Base-by-base conservation (phyloP, 2,113 vertebrate species). In the Hippocampus mohnikei region DNA sequence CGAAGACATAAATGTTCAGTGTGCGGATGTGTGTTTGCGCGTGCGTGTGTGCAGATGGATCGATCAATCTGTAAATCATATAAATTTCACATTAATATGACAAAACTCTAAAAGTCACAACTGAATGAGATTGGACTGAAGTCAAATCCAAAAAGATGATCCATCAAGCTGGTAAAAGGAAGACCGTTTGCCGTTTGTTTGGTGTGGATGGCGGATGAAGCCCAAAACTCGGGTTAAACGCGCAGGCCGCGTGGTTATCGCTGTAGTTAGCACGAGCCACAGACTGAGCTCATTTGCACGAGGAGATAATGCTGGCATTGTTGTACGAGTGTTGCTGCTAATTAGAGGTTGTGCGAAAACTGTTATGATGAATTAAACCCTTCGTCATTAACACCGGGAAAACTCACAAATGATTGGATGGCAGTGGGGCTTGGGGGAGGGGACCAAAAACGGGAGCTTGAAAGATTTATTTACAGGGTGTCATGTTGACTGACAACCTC, bases 361-460 rank as follows among this genome's bases (percentile, higher is more conserved):
- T 90, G 90, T 90, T 92, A 91, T 90, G 88, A 90, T 90, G 88
- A 89, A 91, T 92, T 91, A 91, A 91, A 90, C 85, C 88, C 88
- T 90, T 90, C 90, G 89, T 91, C 89, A 87, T 90, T 90, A 91
- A 90, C 90, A 90, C 89, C 85, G 87, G 88, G 85, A 89, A 88
- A 88, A 86, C 77, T 84, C 79, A 74, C 79, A 85, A 88, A 88
- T 87, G 87, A 91, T 87, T 84, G 86, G 86, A 86, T 70, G 56
- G 7, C 27, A 5, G 23, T 56, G 25, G 58, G 25, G 13, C 76
- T 50, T 16, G 46, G 46, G 46, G 1, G 18, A 18, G 67, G 75
- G 79, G 79, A 81, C 72, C 79, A 83, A 84, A 81, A 80, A 81
- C 74, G 42, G 68, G 80, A 86, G 84, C 85, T 79, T 73, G 83